Percentiles rank a stretch among this genome's conserved stretches.
phyloP scores from a whole-genome alignment of 2,113 vertebrate species.

The Prietella phreatophila region DNA sequence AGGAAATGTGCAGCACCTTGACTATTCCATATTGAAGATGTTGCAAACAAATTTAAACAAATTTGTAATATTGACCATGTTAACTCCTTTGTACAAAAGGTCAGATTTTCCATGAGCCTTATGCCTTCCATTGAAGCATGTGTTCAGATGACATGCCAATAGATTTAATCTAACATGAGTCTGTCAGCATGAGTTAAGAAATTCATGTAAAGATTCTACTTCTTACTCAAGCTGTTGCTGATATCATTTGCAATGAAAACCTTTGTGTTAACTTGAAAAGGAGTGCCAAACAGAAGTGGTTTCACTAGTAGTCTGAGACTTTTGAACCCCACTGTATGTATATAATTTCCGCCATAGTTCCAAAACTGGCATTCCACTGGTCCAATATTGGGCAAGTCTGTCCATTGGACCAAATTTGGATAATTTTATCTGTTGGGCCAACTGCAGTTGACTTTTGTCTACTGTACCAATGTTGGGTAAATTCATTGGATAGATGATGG shows the following conservation, averaged over 20 bases:
- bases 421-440: not conserved
- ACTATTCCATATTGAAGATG: not conserved
- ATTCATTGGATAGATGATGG: not conserved
- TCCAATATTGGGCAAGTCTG: not conserved
- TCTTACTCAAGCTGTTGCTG: not conserved
- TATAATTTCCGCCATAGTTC: not conserved
- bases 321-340: not conserved
- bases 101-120: no score
- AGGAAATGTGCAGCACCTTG: no score
- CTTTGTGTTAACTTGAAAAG: not conserved
- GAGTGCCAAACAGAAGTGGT: not conserved
- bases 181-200: not conserved
- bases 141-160: not conserved
- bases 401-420: not conserved
- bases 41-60: no score
- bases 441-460: not conserved
- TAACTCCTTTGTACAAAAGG: no score
- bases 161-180: not conserved
- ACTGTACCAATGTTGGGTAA: not conserved
- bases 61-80: no score
- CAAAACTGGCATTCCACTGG: not conserved
- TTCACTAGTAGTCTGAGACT: not conserved
- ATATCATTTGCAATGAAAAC: not conserved
- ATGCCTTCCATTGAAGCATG: no score
- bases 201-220: not conserved